Base-by-base conservation (phyloP, 1,140 invertebrate species). In the Muscidifurax raptorellus region DNA sequence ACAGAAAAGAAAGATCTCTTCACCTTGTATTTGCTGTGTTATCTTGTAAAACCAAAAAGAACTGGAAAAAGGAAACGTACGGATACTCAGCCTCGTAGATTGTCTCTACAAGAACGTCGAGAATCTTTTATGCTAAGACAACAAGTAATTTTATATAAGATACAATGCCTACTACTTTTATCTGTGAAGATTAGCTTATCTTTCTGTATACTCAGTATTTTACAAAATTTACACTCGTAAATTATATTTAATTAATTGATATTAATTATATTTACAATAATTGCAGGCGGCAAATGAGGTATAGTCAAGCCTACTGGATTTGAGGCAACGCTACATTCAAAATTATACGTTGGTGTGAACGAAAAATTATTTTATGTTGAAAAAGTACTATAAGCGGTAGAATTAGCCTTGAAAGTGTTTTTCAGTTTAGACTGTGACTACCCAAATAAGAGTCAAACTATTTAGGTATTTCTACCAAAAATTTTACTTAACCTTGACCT, bases 91-190 rank as follows among this genome's bases (percentile, higher is more conserved):
- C 69, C 69, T 30, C 10, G 9, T 13, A 32, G 32, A 72, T 72
- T 72, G 13, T 72, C 69, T 30, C 4, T 72, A 18, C 69, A 72
- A 72, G 69, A 72, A 72, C 69, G 69, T 30, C 9, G 69, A 32
- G 27, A 72, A 30, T 30, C 69, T 10, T 72, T 72, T 72, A 72
- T 72, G 18, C 12, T 72, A 28, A 72, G 69, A 32, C 28, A 10
- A 27, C 28, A 72, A 9, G 69, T 72, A 72, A 72, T 30, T 30
- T 12, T 69, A 69, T 69, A 13, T 30, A 27, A 30, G 3, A 69
- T 69, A 69, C 22, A 69, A 40, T 40, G 3, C 9, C 3, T 40
- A 9, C 36, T 40, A 40, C 36, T 40, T 40, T 40, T 18, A 47
- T 47, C 12, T 47, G 15, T 18, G 15, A 47, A 47, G 1, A 47